phyloP scores from a whole-genome alignment of 2,797 vertebrate genomes.

The Danio tinwini region DNA sequence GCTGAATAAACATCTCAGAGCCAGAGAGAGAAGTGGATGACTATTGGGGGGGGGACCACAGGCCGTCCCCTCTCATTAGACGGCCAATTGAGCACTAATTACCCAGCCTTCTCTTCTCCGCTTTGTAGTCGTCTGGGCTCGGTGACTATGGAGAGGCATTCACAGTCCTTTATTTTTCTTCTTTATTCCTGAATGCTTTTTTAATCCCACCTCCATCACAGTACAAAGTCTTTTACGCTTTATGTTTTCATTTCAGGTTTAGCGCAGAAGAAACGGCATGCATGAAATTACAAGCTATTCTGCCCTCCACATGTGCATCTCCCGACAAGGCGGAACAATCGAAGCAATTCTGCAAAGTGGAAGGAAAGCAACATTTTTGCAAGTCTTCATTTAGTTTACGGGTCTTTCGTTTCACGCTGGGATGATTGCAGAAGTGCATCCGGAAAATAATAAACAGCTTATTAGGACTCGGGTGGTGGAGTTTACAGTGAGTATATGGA shows the following conservation, averaged over 20 bases:
- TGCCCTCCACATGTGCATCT: neutral
- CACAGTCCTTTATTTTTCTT: constrained; percentile 12
- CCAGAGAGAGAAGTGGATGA: constrained; percentile 13
- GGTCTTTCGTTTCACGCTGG: constrained; percentile 47
- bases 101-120: constrained; percentile 65
- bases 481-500: neutral
- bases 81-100: constrained; percentile 73
- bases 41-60: constrained; percentile 54
- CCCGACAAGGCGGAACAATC: constrained; percentile 10
- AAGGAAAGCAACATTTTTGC: constrained; percentile 35
- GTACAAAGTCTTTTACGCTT: constrained; percentile 20
- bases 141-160: constrained; percentile 63
- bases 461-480: constrained; percentile 13
- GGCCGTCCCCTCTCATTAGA: constrained; percentile 70
- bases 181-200: constrained; percentile 34
- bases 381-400: constrained; percentile 55
- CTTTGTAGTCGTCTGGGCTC: constrained; percentile 65
- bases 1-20: constrained; percentile 15
- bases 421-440: constrained; percentile 39
- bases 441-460: constrained; percentile 35
- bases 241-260: neutral
- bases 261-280: neutral
- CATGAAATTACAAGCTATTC: constrained; percentile 11
- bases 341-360: constrained; percentile 20
- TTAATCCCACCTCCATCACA: constrained; percentile 26